Evolutionary conservation across 2,888 invertebrate species (phyloP), one percentile per base, ranked within the genome.

Genomic region (Polylopha cassiicola): DNA sequence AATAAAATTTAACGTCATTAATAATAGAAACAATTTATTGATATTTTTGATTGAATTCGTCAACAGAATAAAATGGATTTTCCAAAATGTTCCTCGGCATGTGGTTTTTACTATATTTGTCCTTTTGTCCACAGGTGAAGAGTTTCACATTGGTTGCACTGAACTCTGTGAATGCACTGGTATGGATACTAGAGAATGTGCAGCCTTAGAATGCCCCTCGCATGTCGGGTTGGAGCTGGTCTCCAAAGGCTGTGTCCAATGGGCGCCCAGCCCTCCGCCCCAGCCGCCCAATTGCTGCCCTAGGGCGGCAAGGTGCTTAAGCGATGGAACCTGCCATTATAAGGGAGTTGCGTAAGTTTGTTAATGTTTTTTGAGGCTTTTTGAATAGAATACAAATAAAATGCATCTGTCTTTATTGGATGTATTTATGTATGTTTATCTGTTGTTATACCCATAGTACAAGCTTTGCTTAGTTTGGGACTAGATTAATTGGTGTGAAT

Each of bases 171-270:
- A 90, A 39, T 96, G 96, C 62, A 88, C 88, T 1, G 88, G 88
- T 1, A 82, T 86, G 1, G 92, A 52, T 50, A 75, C 58, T 15
- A 88, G 90, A 0, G 91, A 92, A 48, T 97, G 96, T 61, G 89
- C 91, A 1, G 91, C 92, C 24, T 86, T 97, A 14, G 90, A 94
- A 47, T 97, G 96, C 91, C 96, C 48, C 0, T 91, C 92, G 0
- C 92, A 92, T 54, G 95, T 94, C 45, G 95, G 94, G 0, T 78
- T 95, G n/a, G 95, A 95, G 61, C 89, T 95, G 4, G 74, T 95
- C 27, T 93, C 95, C 58, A 92, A 95, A 1, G 89, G 92, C 44
- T 97, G 96, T 61, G 84, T 95, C 4, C 89, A 92, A 49, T 96
- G 96, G 96, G 95, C 95, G 44, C 91, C 93, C 0, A 91, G 90